Base-by-base conservation (phyloP, 1,140 invertebrate species). In the Drosophila rufa region DNA sequence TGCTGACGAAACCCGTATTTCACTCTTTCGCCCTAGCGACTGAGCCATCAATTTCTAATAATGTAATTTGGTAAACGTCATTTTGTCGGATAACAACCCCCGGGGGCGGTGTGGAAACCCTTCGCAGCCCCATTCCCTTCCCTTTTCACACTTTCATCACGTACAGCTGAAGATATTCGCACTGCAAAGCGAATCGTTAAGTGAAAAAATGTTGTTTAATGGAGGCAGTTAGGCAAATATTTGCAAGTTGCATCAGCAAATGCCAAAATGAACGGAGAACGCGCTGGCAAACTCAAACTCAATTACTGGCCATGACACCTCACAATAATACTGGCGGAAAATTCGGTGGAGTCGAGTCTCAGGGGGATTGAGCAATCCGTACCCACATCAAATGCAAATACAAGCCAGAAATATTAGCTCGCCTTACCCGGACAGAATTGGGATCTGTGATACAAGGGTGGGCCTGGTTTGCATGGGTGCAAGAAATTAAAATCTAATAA, bases 401-500 rank as follows among this genome's bases (percentile, higher is more conserved):
- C 84, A 87, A 86, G 79, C 82, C 75, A 80, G 65, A 83, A 89
- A 82, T 79, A 85, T 91, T 79, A 65, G 75, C 86, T 75, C 71
- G 79, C 82, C 67, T 74, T 25, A 27, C 14, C 50, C 14, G 17
- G 48, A 25, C 43, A 14, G 14, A 25, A 22, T 12, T 50, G 12
- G 19, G 36, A 27, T 48, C 30, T 66, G 55, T 36, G 6, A 15
- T 15, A 30, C 25, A 55, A 45, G 62, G 45, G 25, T 59, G 45
- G 50, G 68, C 59, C 36, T 53, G 75, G 75, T 84, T 80, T 51
- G 74, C 74, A 81, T 90, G 85, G 85, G 85, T 91, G 85, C 79
- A 82, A 90, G 85, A 90, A 90, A 90, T 90, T 90, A 90, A 90
- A 90, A 91, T 90, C 85, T 91, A 90, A 90, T 90, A 90, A 91